Base-by-base conservation (phyloP, 1,140 invertebrate genomes). In the Drosophila sturtevanti region DNA sequence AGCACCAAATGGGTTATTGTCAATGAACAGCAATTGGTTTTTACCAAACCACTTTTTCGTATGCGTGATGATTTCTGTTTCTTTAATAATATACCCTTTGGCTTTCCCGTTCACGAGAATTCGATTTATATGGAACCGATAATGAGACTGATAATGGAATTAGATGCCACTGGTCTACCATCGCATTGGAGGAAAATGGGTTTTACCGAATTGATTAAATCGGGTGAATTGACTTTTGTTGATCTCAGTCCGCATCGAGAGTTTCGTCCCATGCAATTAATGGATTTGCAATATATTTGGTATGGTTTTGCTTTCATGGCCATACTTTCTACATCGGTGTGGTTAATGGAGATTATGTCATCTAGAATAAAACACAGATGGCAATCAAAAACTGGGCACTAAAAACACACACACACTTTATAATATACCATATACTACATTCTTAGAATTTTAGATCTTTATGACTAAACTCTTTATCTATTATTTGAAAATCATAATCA, bases 251-350 rank as follows among this genome's bases (percentile, higher is more conserved):
- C 66, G 6, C 68, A 44, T 11, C 44, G 75, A 16, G 70, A 80
- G 44, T 91, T 85, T 14, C 68, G 67, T 0, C 67, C 86, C 16
- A 91, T 91, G 90, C 73, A 81, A 9, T 24, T 87, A 7, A 73
- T 86, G 54, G 90, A 91, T 51, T 31, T 91, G 35, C 59, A 82
- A 34, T 90, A 90, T 35, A 65, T 91, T 9, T 90, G 84, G 82
- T 90, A 86, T 54, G 90, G 90, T 1, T 82, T 72, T 21, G 76
- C 68, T 4, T 69, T 78, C 11, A 81, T 89, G 78, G 54, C 55
- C 0, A 14, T 71, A 1, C 27, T 90, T 6, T 68, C 77, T 0
- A 54, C 41, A 1, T 3, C 34, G 0, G 69, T 82, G 0, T 72
- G 66, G 60, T 38, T 89, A 1, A 10, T 86, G 3, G 89, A 91